These are phyloP conservation scores for Craniophora ligustri DNA, from an alignment of 2,888 invertebrate genomes.

Conservation along the genomic window DNA sequence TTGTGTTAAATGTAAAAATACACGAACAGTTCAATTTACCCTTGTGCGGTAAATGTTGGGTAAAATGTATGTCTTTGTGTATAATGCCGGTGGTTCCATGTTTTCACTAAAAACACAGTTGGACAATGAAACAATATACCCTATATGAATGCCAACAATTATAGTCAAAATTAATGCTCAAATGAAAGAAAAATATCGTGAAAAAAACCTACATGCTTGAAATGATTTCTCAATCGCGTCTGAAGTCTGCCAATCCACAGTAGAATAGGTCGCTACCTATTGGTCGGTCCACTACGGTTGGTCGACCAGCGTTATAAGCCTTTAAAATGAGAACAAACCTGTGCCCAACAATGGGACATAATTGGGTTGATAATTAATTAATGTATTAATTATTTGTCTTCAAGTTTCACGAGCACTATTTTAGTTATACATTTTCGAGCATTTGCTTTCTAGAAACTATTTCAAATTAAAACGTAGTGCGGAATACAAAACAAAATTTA, in stretches of 20 bases:
- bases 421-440: constrained; percentile 12
- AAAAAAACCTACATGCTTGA: no score
- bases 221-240: constrained; percentile 30
- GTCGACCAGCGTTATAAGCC: no score
- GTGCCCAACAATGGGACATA: no score
- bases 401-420: constrained; percentile 14
- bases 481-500: background rate
- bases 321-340: no score
- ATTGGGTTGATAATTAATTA: no score
- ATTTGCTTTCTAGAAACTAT: background rate
- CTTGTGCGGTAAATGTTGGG: constrained; percentile 13
- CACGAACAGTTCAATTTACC: constrained; percentile 16
- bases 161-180: no score
- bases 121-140: constrained; percentile 37
- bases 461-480: background rate
- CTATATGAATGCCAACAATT: no score
- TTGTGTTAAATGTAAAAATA: constrained; percentile 17
- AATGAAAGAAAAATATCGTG: no score
- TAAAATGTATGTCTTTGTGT: constrained; percentile 24
- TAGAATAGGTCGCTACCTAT: no score
- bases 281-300: no score
- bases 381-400: no score
- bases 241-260: constrained; percentile 15
- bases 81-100: constrained; percentile 6
- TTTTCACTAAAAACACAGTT: constrained; percentile 60